Base-by-base conservation (phyloP, 2,888 invertebrate genomes). In the Stenoptilia bipunctidactyla region DNA sequence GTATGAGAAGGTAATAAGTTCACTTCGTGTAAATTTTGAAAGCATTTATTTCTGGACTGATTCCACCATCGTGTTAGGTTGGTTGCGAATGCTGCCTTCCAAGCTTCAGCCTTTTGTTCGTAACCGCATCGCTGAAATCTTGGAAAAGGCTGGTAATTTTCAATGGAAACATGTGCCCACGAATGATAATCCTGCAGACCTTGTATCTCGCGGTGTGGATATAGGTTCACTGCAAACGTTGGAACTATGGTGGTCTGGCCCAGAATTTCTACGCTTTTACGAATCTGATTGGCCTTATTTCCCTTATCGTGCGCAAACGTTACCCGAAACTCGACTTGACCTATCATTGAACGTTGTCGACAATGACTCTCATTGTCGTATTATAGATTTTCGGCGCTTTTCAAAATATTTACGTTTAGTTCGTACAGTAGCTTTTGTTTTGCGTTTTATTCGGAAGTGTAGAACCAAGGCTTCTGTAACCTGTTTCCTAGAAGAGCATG, bases 161-260 rank as follows among this genome's bases (percentile, higher is more conserved):
- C 36, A 15, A 1, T 43, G 40, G 40, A 40, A 27, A 10, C 40
- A 43, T 15, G 40, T 43, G 9, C 40, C 40, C 2, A 40, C 40
- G 1, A 3, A 40, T 15, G n/a, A 39, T 1, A 50, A 48, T 35
- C 45, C 46, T 8, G 47, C 48, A 0, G 48, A 50, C 39, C 34
- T 38, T 8, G 39, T 47, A 13, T 45, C 46, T 9, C 44, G 50
- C 14, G 48, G 46, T 6, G 41, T 44, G 1, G 37, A 38, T 34
- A 27, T 38, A 2, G 27, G n/a, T n/a, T 10, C 10, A 1, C 25
- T 42, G 3, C 8, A 33, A 10, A 34, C 38, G 1, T 27, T 44
- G 6, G 36, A 43, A 4, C 13, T 36, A 2, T 48, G 47, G 45
- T 48, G 47, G 41, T 40, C 15, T 33, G 44, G 45, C 4, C 44